phyloP scores from a whole-genome alignment of 2,888 invertebrate genomes.

The Rhamphomyia laevipes region DNA sequence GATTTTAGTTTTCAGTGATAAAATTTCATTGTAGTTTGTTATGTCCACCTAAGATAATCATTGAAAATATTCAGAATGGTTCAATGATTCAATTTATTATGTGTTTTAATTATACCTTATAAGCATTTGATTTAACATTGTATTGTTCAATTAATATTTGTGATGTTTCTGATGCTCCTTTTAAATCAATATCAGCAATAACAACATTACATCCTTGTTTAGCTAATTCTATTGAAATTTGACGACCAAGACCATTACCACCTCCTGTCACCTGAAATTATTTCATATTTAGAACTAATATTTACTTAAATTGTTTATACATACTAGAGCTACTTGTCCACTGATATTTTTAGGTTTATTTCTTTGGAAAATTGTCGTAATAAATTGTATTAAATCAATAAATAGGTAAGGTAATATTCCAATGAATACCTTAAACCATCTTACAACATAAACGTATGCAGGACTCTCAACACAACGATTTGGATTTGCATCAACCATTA shows the following conservation, averaged over 20 bases:
- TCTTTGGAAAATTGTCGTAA: background rate
- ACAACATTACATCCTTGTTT: constrained; percentile 36
- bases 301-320: too few species aligned
- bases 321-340: background rate
- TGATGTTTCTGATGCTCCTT: constrained; percentile 32
- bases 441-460: too few species aligned
- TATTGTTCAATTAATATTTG: constrained; percentile 30
- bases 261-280: constrained; percentile 36
- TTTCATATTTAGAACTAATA: too few species aligned
- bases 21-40: constrained; percentile 31
- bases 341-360: background rate
- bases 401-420: too few species aligned
- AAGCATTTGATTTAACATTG: constrained; percentile 30
- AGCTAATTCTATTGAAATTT: constrained; percentile 35
- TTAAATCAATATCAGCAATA: constrained; percentile 35
- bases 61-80: background rate
- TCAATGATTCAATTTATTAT: background rate
- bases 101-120: constrained; percentile 22
- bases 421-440: too few species aligned
- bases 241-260: constrained; percentile 39
- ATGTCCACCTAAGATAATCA: constrained; percentile 29
- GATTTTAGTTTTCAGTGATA: constrained; percentile 29
- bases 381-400: too few species aligned
- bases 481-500: too few species aligned
- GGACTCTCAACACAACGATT: too few species aligned